Evolutionary conservation across 2,888 invertebrate genomes (phyloP), one percentile per base, ranked within the genome.

Genomic region (Hemaris fuciformis): DNA sequence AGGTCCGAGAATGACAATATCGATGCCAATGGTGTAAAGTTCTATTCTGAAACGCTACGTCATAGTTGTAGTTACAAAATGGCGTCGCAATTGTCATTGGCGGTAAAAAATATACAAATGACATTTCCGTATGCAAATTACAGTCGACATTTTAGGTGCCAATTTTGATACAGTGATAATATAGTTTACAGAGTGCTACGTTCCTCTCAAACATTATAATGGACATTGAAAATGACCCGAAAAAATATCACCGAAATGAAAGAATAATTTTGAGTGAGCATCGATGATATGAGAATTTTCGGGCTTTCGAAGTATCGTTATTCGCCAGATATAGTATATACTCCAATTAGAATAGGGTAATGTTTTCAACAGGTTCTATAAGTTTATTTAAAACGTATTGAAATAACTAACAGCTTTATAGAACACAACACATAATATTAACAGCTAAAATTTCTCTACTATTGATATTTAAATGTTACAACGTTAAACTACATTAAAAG

Each of bases 121-220:
- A 69, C 68, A 70, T 65, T 68, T 60, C 66, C 65, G 59, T 74
- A 70, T 41, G 64, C 70, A 63, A 70, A 70, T 75, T 74, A 80
- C 73, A 81, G 72, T 78, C 72, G 72, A 77, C 66, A 68, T 74
- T 66, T 64, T 72, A 71, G 71, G 79, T 77, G 81, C 76, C 53
- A 78, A 67, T 63, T 77, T 80, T 75, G 67, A 74, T 81, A 81
- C 82, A 83, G 80, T 81, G 53, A 53, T 18, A 53, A 53, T 53
- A 46, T 76, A 71, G 62, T 69, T 77, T 83, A 84, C 86, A 88
- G 86, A 86, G 85, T 88, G 87, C 87, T 83, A 87, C 85, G 72
- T 74, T 77, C 81, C 77, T 83, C 80, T 80, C 76, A 43, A 22
- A 53, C 25, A 31, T 41, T 42, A n/a, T n/a, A 38, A 23, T 23